Evolutionary conservation across 2,888 invertebrate species (phyloP), one percentile per base, ranked within the genome.

Genomic region (Melieria omissa): DNA sequence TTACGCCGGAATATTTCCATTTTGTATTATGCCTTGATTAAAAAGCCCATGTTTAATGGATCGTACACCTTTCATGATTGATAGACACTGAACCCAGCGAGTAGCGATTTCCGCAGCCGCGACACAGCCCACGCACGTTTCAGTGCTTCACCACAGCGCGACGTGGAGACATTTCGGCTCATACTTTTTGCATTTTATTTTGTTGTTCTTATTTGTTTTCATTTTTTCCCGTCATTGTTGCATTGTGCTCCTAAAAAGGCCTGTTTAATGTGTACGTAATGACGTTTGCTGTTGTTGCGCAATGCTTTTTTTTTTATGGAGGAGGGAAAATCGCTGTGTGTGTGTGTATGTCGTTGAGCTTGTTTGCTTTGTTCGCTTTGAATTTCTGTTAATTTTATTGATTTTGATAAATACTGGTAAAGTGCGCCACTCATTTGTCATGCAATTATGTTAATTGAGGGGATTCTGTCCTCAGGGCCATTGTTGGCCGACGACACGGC

Each of bases 21-120:
- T 49, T 64, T 63, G 16, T 63, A 44, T 47, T 65, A 71, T 55
- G 64, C 65, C 66, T 74, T 72, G 70, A 73, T 72, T 73, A 62
- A 72, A 70, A 67, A 60, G 71, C 69, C 55, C 65, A 44, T 71
- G 74, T 71, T 71, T 69, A 74, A 73, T 73, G 74, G 74, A 71
- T 71, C 74, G 74, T 71, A 55, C 60, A 69, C 62, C 71, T 65
- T 46, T 62, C 58, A 67, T 74, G 74, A 74, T 74, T 74, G 74
- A 74, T 74, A 71, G 74, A 71, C 65, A 47, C 68, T 64, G 55
- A 12, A 29, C 9, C 14, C 41, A 60, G 58, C 45, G 16, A 65
- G 3, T 54, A 55, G 52, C 41, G 45, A 16, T 10, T 46, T 42
- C n/a, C 14, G 12, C 7, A 16, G 16, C 29, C 29, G 9, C 46